Evolutionary conservation across 2,113 vertebrate genomes (phyloP), one percentile per base, ranked within the genome.

Genomic region (Colaptes auratus): DNA sequence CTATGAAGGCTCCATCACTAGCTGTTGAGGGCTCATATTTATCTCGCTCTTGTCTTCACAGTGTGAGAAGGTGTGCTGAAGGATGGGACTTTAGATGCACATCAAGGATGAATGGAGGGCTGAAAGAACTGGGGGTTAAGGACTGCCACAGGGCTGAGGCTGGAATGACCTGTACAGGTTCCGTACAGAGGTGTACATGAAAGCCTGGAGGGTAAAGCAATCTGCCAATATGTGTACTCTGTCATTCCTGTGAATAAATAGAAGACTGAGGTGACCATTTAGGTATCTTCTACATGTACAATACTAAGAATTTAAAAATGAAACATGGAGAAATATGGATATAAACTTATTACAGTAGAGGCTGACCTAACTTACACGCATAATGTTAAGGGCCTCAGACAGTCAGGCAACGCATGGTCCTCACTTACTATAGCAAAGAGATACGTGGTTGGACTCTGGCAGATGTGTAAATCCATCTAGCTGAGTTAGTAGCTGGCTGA

Each of bases 181-280:
- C 55, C 65, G 53, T 44, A 44, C 9, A 58, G 71, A 59, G 25
- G 30, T 2, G 2, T 48, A 30, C 4, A 4, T 7, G 28, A 50
- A 63, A 39, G 50, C 7, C 12, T 7, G 31, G 59, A 85, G 53
- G 56, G 16, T 46, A 72, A 42, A 25, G 15, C 13, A 63, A 4
- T 42, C 72, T 82, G 52, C 52, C 21, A 25, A 12, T 7, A 23
- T 0, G 0, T 4, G 11, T 31, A 20, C 14, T 33, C 15, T 11
- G 1, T n/a, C 33, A 5, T 20, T 67, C 15, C 64, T 36, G 64
- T 6, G 5, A 35, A 52, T 9, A 60, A 71, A 70, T n/a, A 18
- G 7, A 23, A 42, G 28, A 13, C 31, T 13, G 33, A 52, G 60
- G 24, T 7, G 50, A 28, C 16, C 3, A 6, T 76, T 42, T 56